These are phyloP conservation scores for Drosophila willistoni DNA, from an alignment of 1,140 invertebrate species.

Conservation along the genomic window DNA sequence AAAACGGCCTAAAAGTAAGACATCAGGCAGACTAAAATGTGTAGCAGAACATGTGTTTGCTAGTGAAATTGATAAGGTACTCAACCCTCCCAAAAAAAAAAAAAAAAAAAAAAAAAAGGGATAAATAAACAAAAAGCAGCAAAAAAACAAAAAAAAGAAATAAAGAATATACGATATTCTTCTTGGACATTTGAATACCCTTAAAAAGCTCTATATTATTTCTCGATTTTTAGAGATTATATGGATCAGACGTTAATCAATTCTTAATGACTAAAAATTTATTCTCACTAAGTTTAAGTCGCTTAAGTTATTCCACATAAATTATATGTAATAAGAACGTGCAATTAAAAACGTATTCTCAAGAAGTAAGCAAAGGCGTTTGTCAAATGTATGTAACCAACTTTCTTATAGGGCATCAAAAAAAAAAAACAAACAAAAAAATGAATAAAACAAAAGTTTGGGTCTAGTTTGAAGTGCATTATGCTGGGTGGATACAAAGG, in stretches of 20 bases:
- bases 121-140: not conserved
- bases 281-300: no score
- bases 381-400: not conserved
- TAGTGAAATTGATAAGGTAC: slow-evolving; percentile 48
- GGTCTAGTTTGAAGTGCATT: slow-evolving; percentile 12
- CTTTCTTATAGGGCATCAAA: not conserved
- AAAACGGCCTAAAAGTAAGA: slow-evolving; percentile 5
- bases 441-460: slow-evolving; percentile 7
- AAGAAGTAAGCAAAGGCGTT: not conserved
- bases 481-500: not conserved
- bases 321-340: no score
- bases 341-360: no score
- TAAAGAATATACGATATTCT: not conserved
- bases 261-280: no score
- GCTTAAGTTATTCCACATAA: no score
- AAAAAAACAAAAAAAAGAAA: not conserved
- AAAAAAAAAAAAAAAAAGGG: slow-evolving; percentile 13
- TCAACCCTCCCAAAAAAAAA: not conserved
- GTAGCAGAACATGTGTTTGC: slow-evolving; percentile 52
- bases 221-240: no score
- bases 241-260: no score
- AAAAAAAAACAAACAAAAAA: not conserved
- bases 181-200: not conserved
- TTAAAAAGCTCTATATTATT: not conserved
- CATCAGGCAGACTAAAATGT: slow-evolving; percentile 40